Evolutionary conservation across 2,888 invertebrate genomes (phyloP), one percentile per base, ranked within the genome.

Genomic region (Apamea anceps): DNA sequence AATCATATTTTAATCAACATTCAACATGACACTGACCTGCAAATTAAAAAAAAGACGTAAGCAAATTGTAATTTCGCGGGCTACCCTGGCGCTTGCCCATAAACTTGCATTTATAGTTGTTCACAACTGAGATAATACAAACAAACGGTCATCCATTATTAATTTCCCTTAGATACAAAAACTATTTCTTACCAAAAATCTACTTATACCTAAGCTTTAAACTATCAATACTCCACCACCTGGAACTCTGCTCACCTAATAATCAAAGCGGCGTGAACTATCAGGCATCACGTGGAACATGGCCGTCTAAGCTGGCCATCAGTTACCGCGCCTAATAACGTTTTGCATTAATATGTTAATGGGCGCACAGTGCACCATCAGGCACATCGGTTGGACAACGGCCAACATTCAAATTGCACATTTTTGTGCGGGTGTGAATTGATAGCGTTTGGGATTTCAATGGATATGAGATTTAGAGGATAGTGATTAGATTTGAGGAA

Each of bases 271-370:
- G 62, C 65, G 74, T 83, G 77, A 84, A 78, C 65, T 54, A 75
- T 45, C 74, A 71, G 77, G 42, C 75, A 74, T 68, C 84, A 82
- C 37, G 37, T 54, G 37, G 32, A 65, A 77, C 74, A 77, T 77
- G 80, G 66, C 73, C 77, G 73, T 87, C 83, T 81, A 86, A 89
- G 84, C 79, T 54, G 54, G 66, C 84, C 89, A 91, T 91, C 90
- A 82, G 88, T 89, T 85, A 89, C 85, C 74, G 68, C 57, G 72
- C 77, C 87, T 92, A 91, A 92, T 91, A 90, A 87, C 90, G 87
- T 86, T 88, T 79, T 80, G 72, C 87, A 93, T 93, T 91, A 91
- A 91, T 93, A 93, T 93, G 93, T 88, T 91, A 93, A 93, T 92
- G 77, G 87, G 75, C 45, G 85, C 90, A 89, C 91, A 90, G 88